Evolutionary conservation across 1,140 invertebrate genomes (phyloP), one percentile per base, ranked within the genome.

Genomic region (Meloidogyne hapla): DNA sequence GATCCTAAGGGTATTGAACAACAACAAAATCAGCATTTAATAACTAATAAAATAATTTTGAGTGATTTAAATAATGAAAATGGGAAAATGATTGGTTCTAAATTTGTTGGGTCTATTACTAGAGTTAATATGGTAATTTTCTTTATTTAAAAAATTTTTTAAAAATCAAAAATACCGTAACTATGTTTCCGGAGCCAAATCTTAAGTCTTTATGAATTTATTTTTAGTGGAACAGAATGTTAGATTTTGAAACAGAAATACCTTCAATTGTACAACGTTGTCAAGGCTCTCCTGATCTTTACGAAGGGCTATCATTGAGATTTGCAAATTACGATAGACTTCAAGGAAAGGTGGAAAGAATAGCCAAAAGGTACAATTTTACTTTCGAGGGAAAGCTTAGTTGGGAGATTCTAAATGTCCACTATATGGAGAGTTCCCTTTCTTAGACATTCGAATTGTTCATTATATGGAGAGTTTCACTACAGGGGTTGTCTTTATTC

Each of bases 81-180:
- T 9, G 13, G 6, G 48, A 23, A 23, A n/a, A 15, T 38, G 12
- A n/a, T 56, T 9, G 77, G 76, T 21, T 65, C 79, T 12, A 74
- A 79, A 12, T 98, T 98, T 91, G 93, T 94, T 89, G 96, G 96
- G 21, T 93, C 94, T 83, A 87, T 98, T 18, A 96, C 94, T 28
- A 94, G 96, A 88, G 92, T 96, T 26, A 94, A 97, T 89, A 91
- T 97, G 68, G 48, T 56, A 56, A 13, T 48, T 48, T 18, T 3
- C 18, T 56, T 56, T 56, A 6, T 33, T 33, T 33, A 8, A 8
- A 33, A 33, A 33, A 33, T 33, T 33, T 8, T 33, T 5, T 33
- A 33, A 33, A 33, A 33, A 4, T 33, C n/a, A n/a, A n/a, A n/a
- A n/a, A n/a, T n/a, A n/a, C n/a, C n/a, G n/a, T n/a, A n/a, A n/a